Conservation (phyloP, 2,797 vertebrate species). For the Sebastes dallii region DNA sequence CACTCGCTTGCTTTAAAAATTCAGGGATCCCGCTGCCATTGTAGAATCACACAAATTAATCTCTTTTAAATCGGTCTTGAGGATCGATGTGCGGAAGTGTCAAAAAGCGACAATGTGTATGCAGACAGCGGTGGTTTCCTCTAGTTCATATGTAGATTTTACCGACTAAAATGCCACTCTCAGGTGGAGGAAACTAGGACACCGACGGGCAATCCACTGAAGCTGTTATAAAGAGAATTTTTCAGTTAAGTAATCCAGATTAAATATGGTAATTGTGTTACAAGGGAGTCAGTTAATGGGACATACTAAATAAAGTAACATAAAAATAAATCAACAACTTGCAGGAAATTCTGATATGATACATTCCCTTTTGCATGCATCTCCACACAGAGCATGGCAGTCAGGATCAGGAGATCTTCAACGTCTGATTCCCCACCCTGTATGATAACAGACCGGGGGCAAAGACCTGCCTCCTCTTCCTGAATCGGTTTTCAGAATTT, state of each 20-base stretch:
- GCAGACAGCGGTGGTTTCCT: background rate
- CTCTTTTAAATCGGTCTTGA: background rate
- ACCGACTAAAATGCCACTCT: background rate
- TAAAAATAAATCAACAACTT: background rate
- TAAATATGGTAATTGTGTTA: background rate
- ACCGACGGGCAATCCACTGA: background rate
- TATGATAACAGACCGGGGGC: background rate
- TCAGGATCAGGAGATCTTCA: background rate
- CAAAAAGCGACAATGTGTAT: background rate
- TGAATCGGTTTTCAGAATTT: background rate
- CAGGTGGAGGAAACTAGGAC: background rate
- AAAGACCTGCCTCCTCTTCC: background rate
- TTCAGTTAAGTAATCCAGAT: background rate
- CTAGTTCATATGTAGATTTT: background rate
- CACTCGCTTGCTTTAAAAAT: background rate
- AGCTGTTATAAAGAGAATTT: background rate
- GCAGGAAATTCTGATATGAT: background rate
- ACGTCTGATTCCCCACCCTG: background rate
- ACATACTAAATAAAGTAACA: background rate
- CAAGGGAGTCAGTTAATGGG: background rate
- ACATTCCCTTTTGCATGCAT: background rate
- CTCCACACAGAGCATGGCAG: background rate
- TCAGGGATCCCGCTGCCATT: background rate
- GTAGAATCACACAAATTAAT: conserved; percentile 3
- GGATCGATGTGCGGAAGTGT: background rate